phyloP scores from a whole-genome alignment of 2,888 invertebrate species.

The Clepsis dumicolana region DNA sequence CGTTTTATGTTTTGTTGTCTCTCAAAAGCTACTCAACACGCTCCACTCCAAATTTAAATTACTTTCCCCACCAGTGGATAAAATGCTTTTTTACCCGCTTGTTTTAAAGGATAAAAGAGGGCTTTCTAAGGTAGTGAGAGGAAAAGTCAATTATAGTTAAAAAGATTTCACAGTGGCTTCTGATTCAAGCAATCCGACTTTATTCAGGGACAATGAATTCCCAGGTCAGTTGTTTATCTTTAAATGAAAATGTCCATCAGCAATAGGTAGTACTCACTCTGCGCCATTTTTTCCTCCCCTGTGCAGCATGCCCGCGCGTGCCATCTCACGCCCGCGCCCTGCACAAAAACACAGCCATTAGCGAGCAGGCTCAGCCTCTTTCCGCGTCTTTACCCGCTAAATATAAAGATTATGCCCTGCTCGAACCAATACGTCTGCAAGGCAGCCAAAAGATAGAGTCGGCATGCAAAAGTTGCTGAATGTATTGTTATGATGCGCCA shows the following conservation, averaged over 20 bases:
- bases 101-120: too few relatives aligned
- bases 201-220: too few relatives aligned
- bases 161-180: too few relatives aligned
- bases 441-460: not conserved
- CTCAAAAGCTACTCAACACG: too few relatives aligned
- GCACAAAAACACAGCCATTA: slow-evolving; percentile 78
- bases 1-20: too few relatives aligned
- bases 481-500: not conserved
- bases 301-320: slow-evolving; percentile 92
- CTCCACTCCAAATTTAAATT: too few relatives aligned
- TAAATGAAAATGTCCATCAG: slow-evolving; percentile 2
- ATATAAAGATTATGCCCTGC: slow-evolving; percentile 49
- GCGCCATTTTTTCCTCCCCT: slow-evolving; percentile 91
- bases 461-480: not conserved
- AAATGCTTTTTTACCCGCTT: too few relatives aligned
- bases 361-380: slow-evolving; percentile 52
- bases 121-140: too few relatives aligned
- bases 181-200: too few relatives aligned
- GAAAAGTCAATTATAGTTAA: too few relatives aligned
- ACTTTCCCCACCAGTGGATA: too few relatives aligned
- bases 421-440: slow-evolving; percentile 1
- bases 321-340: slow-evolving; percentile 89
- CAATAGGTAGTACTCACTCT: slow-evolving; percentile 86
- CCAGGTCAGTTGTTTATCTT: not conserved
- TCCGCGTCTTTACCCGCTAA: slow-evolving; percentile 73